Percentiles rank a stretch among this genome's conserved stretches.
These are phyloP conservation scores for Holocentrus rufus DNA, from an alignment of 2,797 vertebrate genomes.

Conservation along the genomic window DNA sequence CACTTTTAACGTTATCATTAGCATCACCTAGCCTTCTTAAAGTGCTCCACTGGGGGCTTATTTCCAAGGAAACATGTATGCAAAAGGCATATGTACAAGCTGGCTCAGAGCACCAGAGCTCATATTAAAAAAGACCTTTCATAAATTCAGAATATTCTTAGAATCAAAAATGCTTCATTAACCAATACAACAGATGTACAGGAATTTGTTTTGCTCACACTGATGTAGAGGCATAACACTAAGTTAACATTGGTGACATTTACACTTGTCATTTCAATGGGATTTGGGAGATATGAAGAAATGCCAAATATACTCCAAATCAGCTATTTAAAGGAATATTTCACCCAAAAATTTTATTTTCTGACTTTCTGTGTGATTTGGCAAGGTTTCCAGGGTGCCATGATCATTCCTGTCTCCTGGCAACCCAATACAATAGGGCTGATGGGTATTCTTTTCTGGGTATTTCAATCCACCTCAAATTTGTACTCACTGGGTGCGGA, in stretches of 20 bases:
- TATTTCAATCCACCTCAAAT: no score
- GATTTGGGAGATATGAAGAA: not conserved
- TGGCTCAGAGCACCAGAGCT: conserved; percentile 9
- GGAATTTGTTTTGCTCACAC: not conserved
- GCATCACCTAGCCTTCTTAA: not conserved
- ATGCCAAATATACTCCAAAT: not conserved
- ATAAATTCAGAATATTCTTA: not conserved
- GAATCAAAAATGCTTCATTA: not conserved
- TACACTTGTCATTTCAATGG: not conserved
- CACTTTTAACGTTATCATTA: not conserved
- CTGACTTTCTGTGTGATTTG: no score
- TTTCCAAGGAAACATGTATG: conserved; percentile 24
- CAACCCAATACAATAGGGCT: no score
- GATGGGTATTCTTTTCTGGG: no score
- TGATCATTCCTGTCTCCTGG: no score
- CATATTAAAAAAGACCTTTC: conserved; percentile 3
- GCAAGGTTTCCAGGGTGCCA: no score
- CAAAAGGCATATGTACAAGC: conserved; percentile 33
- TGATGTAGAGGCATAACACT: not conserved
- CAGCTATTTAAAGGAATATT: no score
- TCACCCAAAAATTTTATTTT: no score
- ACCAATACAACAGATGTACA: not conserved
- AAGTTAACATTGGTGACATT: not conserved
- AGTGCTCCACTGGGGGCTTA: not conserved
- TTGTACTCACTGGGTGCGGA: no score